Evolutionary conservation across 2,888 invertebrate species (phyloP), one percentile per base, ranked within the genome.

Genomic region (Agrilus cyanescens): DNA sequence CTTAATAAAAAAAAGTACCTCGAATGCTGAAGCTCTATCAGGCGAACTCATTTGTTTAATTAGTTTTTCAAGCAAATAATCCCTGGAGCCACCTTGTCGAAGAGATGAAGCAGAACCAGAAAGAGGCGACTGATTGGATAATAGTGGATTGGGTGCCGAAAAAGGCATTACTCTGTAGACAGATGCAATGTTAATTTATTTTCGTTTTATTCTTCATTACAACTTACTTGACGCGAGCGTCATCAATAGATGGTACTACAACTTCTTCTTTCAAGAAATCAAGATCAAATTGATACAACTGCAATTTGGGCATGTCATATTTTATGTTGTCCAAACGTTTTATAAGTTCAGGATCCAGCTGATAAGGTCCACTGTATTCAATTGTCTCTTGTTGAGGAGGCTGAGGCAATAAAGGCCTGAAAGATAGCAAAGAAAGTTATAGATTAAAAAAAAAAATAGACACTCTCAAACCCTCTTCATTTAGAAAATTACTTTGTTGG

Each of bases 311-410:
- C 35, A 55, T 53, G 4, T 50, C 44, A 8, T 49, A 52, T 37
- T 46, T 43, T 34, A 56, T 47, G 25, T 60, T 66, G 60, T 87
- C 87, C 38, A 87, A 72, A 52, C 76, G 75, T 25, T 78, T 76
- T 52, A 87, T 73, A 46, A 85, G 70, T 44, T 79, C 75, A 13
- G 80, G 76, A 62, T 90, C 88, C 37, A 91, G 69, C 1, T 82
- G 78, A 64, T 85, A 90, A 16, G 86, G 85, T 14, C 88, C 88
- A 1, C 76, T 70, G 4, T 76, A 61, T 41, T 61, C 62, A 38
- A 54, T 54, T 36, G 75, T 67, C 18, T 65, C 62, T 10, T 70
- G 68, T 46, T 69, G 70, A 1, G 66, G 64, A 15, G 68, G 64
- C 35, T 63, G 63, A 4, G 59, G 55, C 13, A 73, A 73, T 25